phyloP scores from a whole-genome alignment of 2,797 vertebrate genomes.

The Potorous gilbertii region DNA sequence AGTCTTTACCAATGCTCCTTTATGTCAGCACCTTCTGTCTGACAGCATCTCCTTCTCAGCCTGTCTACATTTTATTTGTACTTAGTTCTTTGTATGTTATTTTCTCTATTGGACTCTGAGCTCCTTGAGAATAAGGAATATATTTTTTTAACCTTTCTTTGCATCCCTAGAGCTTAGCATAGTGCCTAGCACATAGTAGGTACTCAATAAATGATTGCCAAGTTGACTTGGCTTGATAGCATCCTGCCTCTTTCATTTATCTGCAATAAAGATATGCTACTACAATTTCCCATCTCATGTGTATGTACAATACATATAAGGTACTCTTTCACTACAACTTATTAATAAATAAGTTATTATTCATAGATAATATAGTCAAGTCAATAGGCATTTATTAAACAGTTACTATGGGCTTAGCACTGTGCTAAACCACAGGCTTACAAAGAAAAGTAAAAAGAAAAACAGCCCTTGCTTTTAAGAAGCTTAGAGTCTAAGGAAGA shows the following conservation, averaged over 20 bases:
- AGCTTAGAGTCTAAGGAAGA: background rate
- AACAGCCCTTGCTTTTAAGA: background rate
- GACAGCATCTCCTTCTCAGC: background rate
- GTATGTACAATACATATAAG: background rate
- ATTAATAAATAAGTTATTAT: background rate
- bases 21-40: background rate
- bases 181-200: background rate
- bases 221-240: background rate
- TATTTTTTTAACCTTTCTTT: background rate
- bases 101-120: conserved; percentile 14
- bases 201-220: background rate
- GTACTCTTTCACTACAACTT: background rate
- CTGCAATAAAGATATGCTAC: background rate
- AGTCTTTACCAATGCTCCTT: background rate
- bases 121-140: conserved; percentile 7
- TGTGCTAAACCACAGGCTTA: background rate
- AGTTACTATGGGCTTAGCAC: background rate
- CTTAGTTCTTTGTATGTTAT: background rate
- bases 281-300: background rate
- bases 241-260: background rate
- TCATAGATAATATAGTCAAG: background rate
- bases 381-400: background rate
- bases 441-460: background rate
- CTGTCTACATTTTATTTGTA: background rate
- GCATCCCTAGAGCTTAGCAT: background rate